A percentile compares a stretch with the other conserved stretches of the same genome.
Conservation (phyloP, 2,888 invertebrate genomes). For the Gonocerus acuteangulatus region DNA sequence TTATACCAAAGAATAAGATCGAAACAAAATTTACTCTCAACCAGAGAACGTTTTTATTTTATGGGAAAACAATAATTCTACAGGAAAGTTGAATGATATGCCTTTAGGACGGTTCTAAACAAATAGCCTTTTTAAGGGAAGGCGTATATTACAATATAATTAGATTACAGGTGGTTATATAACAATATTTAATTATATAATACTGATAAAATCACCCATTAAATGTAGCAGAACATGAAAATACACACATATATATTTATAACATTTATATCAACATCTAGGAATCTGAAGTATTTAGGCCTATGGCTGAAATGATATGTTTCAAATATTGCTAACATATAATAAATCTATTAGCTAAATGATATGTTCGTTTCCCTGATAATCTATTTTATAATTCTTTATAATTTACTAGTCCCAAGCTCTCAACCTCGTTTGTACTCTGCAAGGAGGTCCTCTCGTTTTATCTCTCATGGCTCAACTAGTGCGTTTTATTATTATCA, state of each 20-base stretch:
- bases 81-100: too few relatives aligned
- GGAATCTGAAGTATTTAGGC: constrained; percentile 11
- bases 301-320: constrained; percentile 9
- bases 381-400: neutral
- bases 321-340: constrained; percentile 17
- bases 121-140: constrained; percentile 25
- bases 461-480: neutral
- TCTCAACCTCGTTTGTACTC: neutral
- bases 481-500: neutral
- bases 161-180: neutral
- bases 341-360: constrained; percentile 4
- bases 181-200: constrained; percentile 9
- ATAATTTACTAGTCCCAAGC: constrained; percentile 13
- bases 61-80: too few relatives aligned
- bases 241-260: neutral
- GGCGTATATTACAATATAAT: constrained; percentile 11
- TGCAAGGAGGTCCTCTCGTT: too few relatives aligned
- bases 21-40: too few relatives aligned
- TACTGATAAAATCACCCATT: constrained; percentile 3
- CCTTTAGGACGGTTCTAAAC: constrained; percentile 20
- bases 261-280: constrained; percentile 3
- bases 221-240: neutral
- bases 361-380: constrained; percentile 19
- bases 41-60: too few relatives aligned
- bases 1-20: too few relatives aligned